Base-by-base conservation (phyloP, 2,113 vertebrate genomes). In the Plecturocebus donacophilus region DNA sequence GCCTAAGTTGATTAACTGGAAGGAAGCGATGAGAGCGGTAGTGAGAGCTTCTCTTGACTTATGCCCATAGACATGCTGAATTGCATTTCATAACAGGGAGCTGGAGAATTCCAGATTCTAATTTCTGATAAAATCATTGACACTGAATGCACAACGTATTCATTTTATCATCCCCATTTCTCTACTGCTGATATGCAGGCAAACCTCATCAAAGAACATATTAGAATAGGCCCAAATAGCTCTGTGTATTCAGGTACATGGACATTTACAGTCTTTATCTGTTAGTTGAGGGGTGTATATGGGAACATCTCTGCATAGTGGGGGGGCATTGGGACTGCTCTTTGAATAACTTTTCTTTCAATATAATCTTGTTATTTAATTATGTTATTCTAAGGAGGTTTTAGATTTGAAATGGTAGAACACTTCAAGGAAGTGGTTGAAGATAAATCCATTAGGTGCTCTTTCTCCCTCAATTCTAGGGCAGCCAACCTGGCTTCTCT, bases 341-440 rank as follows among this genome's bases (percentile, higher is more conserved):
- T 77, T 81, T 47, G 25, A 92, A 94, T 30, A 84, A 76, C n/a
- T 49, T 84, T 87, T 49, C n/a, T 23, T 93, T 84, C n/a, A 47
- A 81, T 95, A 73, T 8, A 79, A n/a, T 47, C 71, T 91, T 81
- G 16, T n/a, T 94, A 45, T 45, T 71, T 93, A 95, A 82, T 88
- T 90, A 58, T n/a, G 13, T 76, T 97, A 27, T 56, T 94, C 73
- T 49, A 70, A 80, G 54, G 47, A 61, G 19, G 54, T 88, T 91
- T 94, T 52, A 85, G 49, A 66, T 87, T 35, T 81, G 35, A 38
- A 14, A 70, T 52, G 5, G 23, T 17, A 84, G 45, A 9, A 52
- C 8, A 81, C 17, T 52, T 85, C n/a, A 68, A 40, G 38, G 40
- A 23, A 84, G 45, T 13, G 19, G 13, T 12, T 92, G 52, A 17